Evolutionary conservation across 2,797 vertebrate species (phyloP), one percentile per base, ranked within the genome.

Genomic region (Pipistrellus nathusii): DNA sequence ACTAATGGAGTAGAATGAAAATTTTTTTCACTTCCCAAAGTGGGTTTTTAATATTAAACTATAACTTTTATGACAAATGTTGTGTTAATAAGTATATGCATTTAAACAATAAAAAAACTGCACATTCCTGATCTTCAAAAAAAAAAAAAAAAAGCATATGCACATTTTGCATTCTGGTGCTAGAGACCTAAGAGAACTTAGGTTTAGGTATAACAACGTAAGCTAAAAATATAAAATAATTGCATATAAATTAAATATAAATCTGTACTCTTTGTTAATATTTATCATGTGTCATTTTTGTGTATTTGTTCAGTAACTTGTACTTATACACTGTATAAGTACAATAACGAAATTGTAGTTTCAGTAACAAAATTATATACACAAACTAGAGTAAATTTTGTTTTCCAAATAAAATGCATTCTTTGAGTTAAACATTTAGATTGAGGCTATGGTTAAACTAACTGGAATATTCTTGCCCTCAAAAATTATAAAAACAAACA

Each of bases 341-440:
- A 44, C 44, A 44, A 44, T 44, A 44, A 44, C 44, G 11, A 44
- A 44, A 44, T 44, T 44, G 23, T 75, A 27, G n/a, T 83, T 92
- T 92, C 57, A 89, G 35, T 84, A 78, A 83, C 57, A 88, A 94
- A 93, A 91, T 35, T 59, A 87, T 68, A 88, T 41, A 85, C 20
- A 46, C 7, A 92, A 81, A 83, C 0, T 69, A 11, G 10, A 81
- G 11, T 78, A 80, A 90, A 41, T 68, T 88, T 38, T 64, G 71
- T 90, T 82, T 93, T 53, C 83, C 35, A 55, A 25, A 55, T 55
- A 94, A 93, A 91, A 77, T 44, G 20, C 53, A 51, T 68, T 83
- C 1, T 92, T 83, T 69, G 17, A 92, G 23, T 72, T 75, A 83
- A 93, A 12, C 62, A 38, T 82, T 64, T 82, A 11, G 30, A 83